Base-by-base conservation (phyloP, 2,888 invertebrate genomes). In the Malthinus flaveolus region DNA sequence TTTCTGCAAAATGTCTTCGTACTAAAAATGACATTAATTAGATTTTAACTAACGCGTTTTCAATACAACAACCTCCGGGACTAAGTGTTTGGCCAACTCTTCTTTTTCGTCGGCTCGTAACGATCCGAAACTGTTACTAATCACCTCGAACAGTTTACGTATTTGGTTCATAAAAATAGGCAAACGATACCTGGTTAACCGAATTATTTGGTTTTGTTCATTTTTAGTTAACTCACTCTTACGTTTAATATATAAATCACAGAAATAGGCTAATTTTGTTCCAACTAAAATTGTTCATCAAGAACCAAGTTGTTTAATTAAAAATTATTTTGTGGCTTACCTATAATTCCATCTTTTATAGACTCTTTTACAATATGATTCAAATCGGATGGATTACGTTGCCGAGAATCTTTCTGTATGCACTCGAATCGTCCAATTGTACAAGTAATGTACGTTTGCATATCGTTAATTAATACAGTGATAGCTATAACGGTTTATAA, bases 141-240 rank as follows among this genome's bases (percentile, higher is more conserved):
- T 80, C 48, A 83, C 84, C 62, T 84, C 82, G 45, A 87, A 71
- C 58, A 87, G 80, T 65, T 83, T 82, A 57, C 84, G 82, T 55
- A 86, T 75, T 71, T 87, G 87, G 48, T 82, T 82, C 74, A 87
- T 80, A 68, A 87, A 86, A 49, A 86, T 80, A n/a, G 87, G 87
- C 58, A 87, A 79, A 59, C 87, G 81, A 23, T 85, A 84, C 71
- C 85, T 85, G 34, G 86, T 84, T 73, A 86, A 87, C 69, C 84
- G 82, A 57, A 87, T 84, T 15, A 88, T 86, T 75, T 87, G 86
- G 70, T 87, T 83, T 62, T 86, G 80, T 70, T 88, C 87, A 63
- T 84, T 83, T 56, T 83, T 79, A 6, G 85, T 81, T 59, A 87
- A 75, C 67, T 85, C 85, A 35, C 81, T 78, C 71, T 85, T 86